These are phyloP conservation scores for Oncorhynchus gorbuscha DNA, from an alignment of 2,113 vertebrate genomes.

Conservation along the genomic window DNA sequence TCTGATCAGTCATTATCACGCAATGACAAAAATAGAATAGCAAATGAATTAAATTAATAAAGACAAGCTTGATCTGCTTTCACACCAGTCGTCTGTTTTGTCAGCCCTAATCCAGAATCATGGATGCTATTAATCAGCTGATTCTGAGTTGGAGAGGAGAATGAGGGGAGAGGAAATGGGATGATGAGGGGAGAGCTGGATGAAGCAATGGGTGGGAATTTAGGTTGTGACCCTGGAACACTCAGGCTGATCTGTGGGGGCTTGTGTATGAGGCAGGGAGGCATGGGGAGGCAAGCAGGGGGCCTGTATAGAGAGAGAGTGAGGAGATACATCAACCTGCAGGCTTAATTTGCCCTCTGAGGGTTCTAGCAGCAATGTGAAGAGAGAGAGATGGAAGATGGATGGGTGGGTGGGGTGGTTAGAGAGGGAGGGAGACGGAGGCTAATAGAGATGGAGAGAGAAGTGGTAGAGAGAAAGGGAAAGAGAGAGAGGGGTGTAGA, in stretches of 20 bases:
- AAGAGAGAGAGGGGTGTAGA: background rate
- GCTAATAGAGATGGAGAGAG: background rate
- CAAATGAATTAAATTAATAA: slow-evolving; percentile 39
- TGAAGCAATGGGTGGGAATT: background rate
- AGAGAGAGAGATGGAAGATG: background rate
- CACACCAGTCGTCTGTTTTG: slow-evolving; percentile 21
- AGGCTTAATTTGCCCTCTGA: slow-evolving; percentile 58
- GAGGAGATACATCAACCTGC: slow-evolving; percentile 21
- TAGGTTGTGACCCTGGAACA: background rate
- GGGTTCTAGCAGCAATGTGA: slow-evolving; percentile 23
- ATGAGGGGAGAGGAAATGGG: background rate
- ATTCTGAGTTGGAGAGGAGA: background rate
- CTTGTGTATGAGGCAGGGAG: background rate
- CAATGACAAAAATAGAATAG: slow-evolving; percentile 2
- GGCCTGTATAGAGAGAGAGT: slow-evolving; percentile 8
- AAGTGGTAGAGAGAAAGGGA: background rate
- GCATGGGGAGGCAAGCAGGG: slow-evolving; percentile 15
- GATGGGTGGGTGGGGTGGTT: no score
- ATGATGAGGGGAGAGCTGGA: background rate
- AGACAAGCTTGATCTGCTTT: slow-evolving; percentile 35
- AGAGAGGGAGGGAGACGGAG: background rate
- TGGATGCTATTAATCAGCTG: slow-evolving; percentile 35
- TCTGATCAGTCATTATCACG: slow-evolving; percentile 23
- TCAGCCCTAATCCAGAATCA: background rate
- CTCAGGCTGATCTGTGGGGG: background rate